Base-by-base conservation (phyloP, 2,797 vertebrate genomes). In the Cossypha niveicapilla region DNA sequence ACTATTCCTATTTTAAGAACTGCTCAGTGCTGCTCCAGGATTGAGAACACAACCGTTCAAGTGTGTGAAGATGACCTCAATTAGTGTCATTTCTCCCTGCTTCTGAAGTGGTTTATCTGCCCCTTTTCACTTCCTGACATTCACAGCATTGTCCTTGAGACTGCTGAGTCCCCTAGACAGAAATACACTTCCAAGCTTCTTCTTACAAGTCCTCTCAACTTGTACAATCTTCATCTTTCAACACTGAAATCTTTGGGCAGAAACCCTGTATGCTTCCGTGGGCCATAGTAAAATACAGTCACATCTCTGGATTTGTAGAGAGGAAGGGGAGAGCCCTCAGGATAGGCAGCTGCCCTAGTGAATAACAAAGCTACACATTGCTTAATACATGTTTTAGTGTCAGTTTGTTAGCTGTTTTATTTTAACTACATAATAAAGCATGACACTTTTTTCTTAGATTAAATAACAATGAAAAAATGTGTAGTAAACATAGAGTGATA, bases 341-440 rank as follows among this genome's bases (percentile, higher is more conserved):
- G 42, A 72, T 23, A 30, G 13, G 16, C 51, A 92, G 28, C 10
- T 70, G 50, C 42, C 18, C 11, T 47, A 44, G 25, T 51, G 54
- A 78, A 66, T 16, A 42, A 60, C 41, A 56, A 34, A 82, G 25
- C 22, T 77, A 39, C 3, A 2, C 17, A 17, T 70, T 16, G 28
- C 23, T 72, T 66, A 47, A 61, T 16, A 48, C 2, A 25, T 3
- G 3, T 62, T 88, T 48, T 50, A 65, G 2, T 28, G 18, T 24
- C 3, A 0, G 12, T 13, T 80, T 34, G 18, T 54, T 42, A 9
- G 1, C 24, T 57, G 30, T 0, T 3, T n/a, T 77, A 34, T 76
- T 28, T 35, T 18, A 73, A 68, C 16, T 44, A 19, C 13, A 4
- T 34, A 32, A 10, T 56, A 78, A 81, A 86, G 18, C 21, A 27